Evolutionary conservation across 2,113 vertebrate genomes (phyloP).

Genomic region (Coryphaenoides rupestris): DNA sequence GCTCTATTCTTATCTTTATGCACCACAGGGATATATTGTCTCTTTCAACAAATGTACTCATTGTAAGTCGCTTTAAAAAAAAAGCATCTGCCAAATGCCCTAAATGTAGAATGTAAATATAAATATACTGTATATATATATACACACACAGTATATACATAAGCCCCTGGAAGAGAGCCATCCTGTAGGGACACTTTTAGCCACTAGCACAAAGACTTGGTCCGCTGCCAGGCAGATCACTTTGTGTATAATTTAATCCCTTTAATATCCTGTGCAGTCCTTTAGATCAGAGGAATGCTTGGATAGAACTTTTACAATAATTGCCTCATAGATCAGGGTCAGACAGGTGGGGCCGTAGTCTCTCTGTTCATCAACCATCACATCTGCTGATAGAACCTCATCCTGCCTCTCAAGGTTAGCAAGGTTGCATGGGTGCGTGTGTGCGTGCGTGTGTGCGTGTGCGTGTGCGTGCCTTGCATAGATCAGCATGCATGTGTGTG

Average conservation of each 20-base stretch:
- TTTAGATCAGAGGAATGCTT: slow-evolving; percentile 62
- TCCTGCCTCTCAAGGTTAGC: slow-evolving; percentile 44
- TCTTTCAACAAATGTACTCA: too few relatives aligned
- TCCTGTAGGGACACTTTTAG: slow-evolving; percentile 28
- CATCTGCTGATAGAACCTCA: slow-evolving; percentile 39
- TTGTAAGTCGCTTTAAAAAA: too few relatives aligned
- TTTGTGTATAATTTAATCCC: slow-evolving; percentile 61
- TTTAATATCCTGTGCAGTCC: slow-evolving; percentile 60
- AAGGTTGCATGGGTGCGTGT: not conserved
- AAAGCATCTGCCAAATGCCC: too few relatives aligned
- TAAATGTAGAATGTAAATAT: too few relatives aligned
- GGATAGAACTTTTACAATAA: slow-evolving; percentile 57
- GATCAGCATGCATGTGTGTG: too few relatives aligned
- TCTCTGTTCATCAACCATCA: slow-evolving; percentile 50
- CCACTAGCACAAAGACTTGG: slow-evolving; percentile 32
- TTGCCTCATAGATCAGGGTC: slow-evolving; percentile 58
- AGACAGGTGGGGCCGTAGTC: slow-evolving; percentile 18
- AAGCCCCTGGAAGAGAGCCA: slow-evolving; percentile 11
- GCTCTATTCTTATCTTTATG: too few relatives aligned
- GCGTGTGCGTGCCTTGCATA: too few relatives aligned
- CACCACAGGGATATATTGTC: too few relatives aligned
- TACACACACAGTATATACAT: not conserved
- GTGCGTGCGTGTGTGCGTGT: not conserved
- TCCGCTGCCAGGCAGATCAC: slow-evolving; percentile 57
- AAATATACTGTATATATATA: too few relatives aligned